These are phyloP conservation scores for Dolomedes plantarius DNA, from an alignment of 2,888 invertebrate species.

Conservation along the genomic window DNA sequence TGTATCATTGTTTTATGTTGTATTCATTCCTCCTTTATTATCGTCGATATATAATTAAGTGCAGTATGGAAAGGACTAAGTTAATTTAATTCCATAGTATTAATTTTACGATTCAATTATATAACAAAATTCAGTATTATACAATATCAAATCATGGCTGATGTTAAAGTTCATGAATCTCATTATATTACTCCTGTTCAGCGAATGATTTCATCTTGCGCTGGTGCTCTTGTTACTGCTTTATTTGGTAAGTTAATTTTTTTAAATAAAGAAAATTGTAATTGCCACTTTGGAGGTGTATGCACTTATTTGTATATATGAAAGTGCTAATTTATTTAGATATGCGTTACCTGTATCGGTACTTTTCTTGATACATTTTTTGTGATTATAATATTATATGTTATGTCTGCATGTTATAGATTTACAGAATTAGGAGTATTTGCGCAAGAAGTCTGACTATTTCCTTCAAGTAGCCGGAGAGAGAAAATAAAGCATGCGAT, in stretches of 20 bases:
- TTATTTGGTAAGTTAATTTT: conserved; percentile 52
- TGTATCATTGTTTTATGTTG: conserved; percentile 42
- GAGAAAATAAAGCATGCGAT: no score
- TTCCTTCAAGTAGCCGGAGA: no score
- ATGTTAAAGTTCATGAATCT: conserved; percentile 18
- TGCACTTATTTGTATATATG: no score
- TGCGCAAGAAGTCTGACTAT: no score
- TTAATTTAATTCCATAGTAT: background rate
- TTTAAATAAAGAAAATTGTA: no score
- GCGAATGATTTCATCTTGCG: conserved; percentile 61
- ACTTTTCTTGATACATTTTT: no score
- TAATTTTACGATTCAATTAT: background rate
- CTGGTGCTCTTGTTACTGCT: conserved; percentile 63
- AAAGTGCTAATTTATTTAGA: no score
- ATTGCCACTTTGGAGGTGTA: no score
- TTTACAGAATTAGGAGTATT: no score
- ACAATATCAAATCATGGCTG: conserved; percentile 41
- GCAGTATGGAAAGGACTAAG: conserved; percentile 28
- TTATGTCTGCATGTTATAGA: no score
- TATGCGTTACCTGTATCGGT: no score
- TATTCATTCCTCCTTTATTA: conserved; percentile 50
- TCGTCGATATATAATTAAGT: conserved; percentile 15
- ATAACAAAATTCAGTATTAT: background rate
- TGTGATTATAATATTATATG: no score
- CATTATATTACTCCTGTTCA: conserved; percentile 48